Evolutionary conservation across 2,113 vertebrate species (phyloP), one percentile per base, ranked within the genome.

Genomic region (Scomber japonicus): DNA sequence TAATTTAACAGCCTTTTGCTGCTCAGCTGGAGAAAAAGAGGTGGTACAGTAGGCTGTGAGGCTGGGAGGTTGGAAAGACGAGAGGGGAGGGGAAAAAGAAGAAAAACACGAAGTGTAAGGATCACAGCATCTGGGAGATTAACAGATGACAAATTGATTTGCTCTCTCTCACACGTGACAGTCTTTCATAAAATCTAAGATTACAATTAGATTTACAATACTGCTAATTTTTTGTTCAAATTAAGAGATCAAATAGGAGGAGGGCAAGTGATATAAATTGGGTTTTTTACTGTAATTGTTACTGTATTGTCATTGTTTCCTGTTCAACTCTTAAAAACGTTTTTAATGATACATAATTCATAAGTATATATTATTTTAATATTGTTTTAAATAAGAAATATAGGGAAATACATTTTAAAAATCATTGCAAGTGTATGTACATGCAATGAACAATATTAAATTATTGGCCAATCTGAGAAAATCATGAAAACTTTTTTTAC

Each of bases 21-120:
- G 56, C 73, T 66, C 50, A 67, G 75, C 48, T 80, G 71, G 16
- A 76, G 67, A 24, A 69, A 67, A 31, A 31, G 27, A 69, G 53
- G 53, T 9, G 40, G 50, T 21, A 21, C 21, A 21, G 21, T 40
- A 40, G 35, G 35, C 35, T 40, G 35, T 40, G 67, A 77, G 73
- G 51, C 15, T 12, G 24, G 49, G 67, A 65, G 66, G 35, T 57
- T 40, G 53, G 24, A 63, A 64, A 50, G 63, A 9, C 75, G 40
- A 57, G 48, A 40, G 31, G 19, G 49, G 60, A 62, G 50, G 64
- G 46, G 35, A 49, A 78, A 71, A 57, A 45, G 24, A 60, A 57
- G 55, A 61, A 56, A 27, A 67, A 49, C 44, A 31, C 13, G 19
- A n/a, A 2, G 2, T 54, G 50, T 48, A 35, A 49, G 14, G 27